These are phyloP conservation scores for Cataglyphis hispanica DNA, from an alignment of 1,140 invertebrate genomes.

Conservation along the genomic window DNA sequence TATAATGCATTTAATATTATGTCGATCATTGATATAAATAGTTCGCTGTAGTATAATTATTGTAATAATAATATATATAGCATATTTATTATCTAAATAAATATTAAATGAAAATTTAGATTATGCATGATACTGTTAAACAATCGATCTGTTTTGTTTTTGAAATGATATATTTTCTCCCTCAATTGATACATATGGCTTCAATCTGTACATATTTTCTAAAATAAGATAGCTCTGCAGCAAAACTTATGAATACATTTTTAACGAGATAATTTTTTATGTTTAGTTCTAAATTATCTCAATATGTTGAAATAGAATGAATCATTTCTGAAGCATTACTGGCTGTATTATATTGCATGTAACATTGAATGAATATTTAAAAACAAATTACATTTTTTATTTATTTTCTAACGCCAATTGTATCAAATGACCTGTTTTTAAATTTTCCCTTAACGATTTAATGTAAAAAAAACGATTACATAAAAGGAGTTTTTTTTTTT, in stretches of 20 bases:
- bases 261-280: not conserved
- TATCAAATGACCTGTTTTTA: not conserved
- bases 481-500: not conserved
- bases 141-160: constrained; percentile 17
- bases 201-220: constrained; percentile 64
- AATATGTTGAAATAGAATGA: not conserved
- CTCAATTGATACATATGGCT: constrained; percentile 18
- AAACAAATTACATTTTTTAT: constrained; percentile 34
- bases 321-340: not conserved
- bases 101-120: constrained; percentile 6
- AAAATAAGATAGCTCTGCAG: not conserved
- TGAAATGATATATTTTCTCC: constrained; percentile 59
- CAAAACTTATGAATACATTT: not conserved
- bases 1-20: not conserved
- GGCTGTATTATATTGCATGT: not conserved
- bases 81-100: not conserved
- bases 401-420: not conserved
- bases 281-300: not conserved
- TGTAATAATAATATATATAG: not conserved
- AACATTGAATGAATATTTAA: not conserved
- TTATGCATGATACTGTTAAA: not conserved
- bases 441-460: not conserved
- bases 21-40: not conserved
- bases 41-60: not conserved
- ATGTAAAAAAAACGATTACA: too few relatives aligned